phyloP scores from a whole-genome alignment of 2,888 invertebrate species.

The Apotomis turbidana region DNA sequence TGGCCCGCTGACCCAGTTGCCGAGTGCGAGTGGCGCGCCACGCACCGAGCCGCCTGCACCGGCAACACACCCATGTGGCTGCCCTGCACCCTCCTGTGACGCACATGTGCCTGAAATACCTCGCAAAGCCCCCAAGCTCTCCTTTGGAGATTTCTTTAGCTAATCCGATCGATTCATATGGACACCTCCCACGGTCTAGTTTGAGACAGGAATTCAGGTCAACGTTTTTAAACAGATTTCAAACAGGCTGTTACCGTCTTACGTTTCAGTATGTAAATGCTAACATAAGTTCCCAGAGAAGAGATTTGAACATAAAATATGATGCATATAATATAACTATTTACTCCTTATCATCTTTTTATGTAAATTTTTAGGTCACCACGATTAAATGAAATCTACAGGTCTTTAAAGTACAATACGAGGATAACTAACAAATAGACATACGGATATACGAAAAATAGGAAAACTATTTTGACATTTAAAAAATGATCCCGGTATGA shows the following conservation, averaged over 20 bases:
- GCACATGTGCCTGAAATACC: conserved; percentile 43
- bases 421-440: background rate
- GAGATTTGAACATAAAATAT: too few species aligned
- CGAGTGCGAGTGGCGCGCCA: conserved; percentile 59
- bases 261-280: background rate
- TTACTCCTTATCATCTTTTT: too few species aligned
- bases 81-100: conserved; percentile 31
- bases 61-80: conserved; percentile 35
- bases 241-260: background rate
- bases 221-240: background rate
- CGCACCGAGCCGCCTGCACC: conserved; percentile 71
- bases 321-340: too few species aligned
- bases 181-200: conserved; percentile 17
- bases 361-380: background rate
- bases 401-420: background rate
- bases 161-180: conserved; percentile 16
- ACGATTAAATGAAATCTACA: background rate
- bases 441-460: background rate
- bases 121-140: background rate
- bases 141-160: conserved; percentile 1
- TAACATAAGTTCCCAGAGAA: too few species aligned
- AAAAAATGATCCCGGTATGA: too few species aligned
- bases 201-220: conserved; percentile 2
- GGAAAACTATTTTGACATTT: background rate
- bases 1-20: conserved; percentile 81